Base-by-base conservation (phyloP, 2,888 invertebrate genomes). In the Volucella bombylans region DNA sequence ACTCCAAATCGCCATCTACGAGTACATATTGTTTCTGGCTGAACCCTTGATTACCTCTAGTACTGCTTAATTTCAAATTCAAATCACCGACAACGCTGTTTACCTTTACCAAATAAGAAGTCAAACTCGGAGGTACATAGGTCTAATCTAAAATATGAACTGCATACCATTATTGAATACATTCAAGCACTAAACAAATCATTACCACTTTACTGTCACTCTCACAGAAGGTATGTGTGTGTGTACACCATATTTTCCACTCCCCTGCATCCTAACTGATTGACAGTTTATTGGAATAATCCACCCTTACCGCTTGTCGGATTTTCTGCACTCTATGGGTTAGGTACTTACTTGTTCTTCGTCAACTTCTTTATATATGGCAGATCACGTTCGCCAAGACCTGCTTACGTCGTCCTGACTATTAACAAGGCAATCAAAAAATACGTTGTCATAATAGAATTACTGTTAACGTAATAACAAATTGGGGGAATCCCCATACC, bases 381-480 rank as follows among this genome's bases (percentile, higher is more conserved):
- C 83, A 74, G 73, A 79, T 73, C 83, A 79, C 79, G 79, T 83
- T 74, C 62, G 76, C 68, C 72, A 68, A 59, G 81, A 72, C 68
- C 45, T 72, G 80, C 72, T 80, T 72, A 71, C 71, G 59, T 50
- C 67, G 85, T 80, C 68, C 85, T 85, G 85, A 85, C 85, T 85
- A 80, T 85, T 85, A 85, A 85, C 85, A 81, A 85, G 85, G 80
- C 85, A 85, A 85, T 85, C 85, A 85, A 81, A 85, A 85, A 81
- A 81, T 85, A 85, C 85, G 85, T 85, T 85, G 85, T 85, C 85
- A 80, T 85, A 85, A 85, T 85, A 80, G 80, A 85, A 85, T 85
- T 80, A 85, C 85, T 71, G 85, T 85, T 85, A 85, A 85, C 85
- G 80, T 81, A 85, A 85, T 85, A 85, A 77, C 80, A 80, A 85